Conservation (phyloP, 2,113 vertebrate species). For the Aythya baeri region DNA sequence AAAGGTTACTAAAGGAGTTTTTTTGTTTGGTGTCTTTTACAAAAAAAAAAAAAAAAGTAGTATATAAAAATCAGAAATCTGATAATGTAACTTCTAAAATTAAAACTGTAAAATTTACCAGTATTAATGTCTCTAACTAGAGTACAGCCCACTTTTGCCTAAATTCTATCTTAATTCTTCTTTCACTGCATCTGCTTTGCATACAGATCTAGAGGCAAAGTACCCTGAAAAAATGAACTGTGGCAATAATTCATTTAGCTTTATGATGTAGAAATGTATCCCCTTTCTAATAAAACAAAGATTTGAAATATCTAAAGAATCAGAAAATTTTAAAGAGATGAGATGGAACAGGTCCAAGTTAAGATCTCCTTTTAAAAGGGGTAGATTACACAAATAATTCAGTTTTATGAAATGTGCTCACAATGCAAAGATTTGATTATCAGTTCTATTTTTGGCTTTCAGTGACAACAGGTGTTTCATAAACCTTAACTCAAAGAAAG, state of each 20-base stretch:
- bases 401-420: neutral
- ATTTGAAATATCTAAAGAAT: neutral
- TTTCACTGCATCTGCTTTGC: neutral
- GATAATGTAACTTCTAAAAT: neutral
- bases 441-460: neutral
- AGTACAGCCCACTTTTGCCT: neutral
- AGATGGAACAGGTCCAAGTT: neutral
- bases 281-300: constrained; percentile 4
- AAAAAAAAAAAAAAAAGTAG: neutral
- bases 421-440: neutral
- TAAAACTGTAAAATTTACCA: neutral
- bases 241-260: neutral
- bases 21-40: too few species aligned
- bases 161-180: neutral
- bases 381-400: neutral
- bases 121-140: neutral
- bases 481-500: neutral
- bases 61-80: neutral
- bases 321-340: neutral
- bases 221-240: neutral
- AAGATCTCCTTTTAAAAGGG: neutral
- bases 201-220: neutral
- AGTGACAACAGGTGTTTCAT: neutral
- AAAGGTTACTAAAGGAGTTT: neutral
- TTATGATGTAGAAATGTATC: neutral